Evolutionary conservation across 2,113 vertebrate species (phyloP), one percentile per base, ranked within the genome.

Genomic region (Hippopotamus amphibius): DNA sequence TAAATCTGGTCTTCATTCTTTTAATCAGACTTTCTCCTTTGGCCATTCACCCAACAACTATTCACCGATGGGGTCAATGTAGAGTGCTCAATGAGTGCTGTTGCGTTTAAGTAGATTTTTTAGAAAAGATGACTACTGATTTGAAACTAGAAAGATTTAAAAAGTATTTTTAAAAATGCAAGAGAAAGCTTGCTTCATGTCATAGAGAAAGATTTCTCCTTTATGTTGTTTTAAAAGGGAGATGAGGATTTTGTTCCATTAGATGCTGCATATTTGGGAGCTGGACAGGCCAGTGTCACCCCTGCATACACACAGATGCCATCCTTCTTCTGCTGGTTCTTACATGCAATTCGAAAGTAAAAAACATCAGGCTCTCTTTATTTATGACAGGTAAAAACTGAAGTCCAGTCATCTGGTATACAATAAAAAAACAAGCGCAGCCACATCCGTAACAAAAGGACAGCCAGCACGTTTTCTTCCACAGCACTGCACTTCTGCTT

Each of bases 321-420:
- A 17, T 22, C 50, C 9, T 50, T 57, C 43, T 80, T 53, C 57
- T 12, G 26, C 17, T 1, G 15, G 28, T 46, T 85, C 88, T 33
- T 55, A 43, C 6, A 26, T 0, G 17, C 59, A 81, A 88, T 5
- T 95, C 6, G 22, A 68, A 95, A 68, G 77, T 92, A 43, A 88
- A 96, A 96, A 94, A 97, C 89, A 94, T 92, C 87, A 95, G 65
- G 89, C 90, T 93, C 88, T 98, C 86, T 86, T 96, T 88, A 95
- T 91, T 92, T 84, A 96, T 93, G 98, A 93, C 48, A 97, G 72
- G 61, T 65, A 94, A 86, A 97, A 94, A 79, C 93, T 85, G 66
- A 95, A 97, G 37, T 76, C 76, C 26, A 88, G 37, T n/a, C 97
- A 95, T 57, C 93, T 61, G 94, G 95, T 1, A 0, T 10, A 96